Conservation (phyloP, 1,140 invertebrate species). For the Drosophila funebris region DNA sequence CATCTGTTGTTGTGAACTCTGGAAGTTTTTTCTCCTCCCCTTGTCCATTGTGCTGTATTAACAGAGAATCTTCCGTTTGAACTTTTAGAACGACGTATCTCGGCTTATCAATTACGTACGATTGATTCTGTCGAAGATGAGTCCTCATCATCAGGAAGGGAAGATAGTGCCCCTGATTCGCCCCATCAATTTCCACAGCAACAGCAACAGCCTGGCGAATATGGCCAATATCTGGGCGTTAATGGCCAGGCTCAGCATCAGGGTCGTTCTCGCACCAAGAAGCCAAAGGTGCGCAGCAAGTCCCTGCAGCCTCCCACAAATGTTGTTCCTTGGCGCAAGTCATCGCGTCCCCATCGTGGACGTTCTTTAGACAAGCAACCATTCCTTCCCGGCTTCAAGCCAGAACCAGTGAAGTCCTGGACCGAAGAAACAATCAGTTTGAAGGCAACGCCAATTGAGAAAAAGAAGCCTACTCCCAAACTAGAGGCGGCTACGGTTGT, state of each 20-base stretch:
- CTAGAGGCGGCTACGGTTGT: constrained; percentile 78
- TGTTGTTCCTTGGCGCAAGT: constrained; percentile 79
- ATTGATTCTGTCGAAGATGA: constrained; percentile 83
- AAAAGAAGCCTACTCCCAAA: constrained; percentile 80
- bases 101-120: constrained; percentile 80
- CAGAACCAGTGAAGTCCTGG: constrained; percentile 84
- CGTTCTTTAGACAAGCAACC: constrained; percentile 77
- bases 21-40: neutral
- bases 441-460: constrained; percentile 84
- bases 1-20: constrained; percentile 20
- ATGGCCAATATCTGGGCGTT: constrained; percentile 70
- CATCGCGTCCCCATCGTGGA: constrained; percentile 73
- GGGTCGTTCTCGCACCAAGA: constrained; percentile 71
- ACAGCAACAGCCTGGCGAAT: constrained; percentile 56
- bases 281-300: constrained; percentile 72
- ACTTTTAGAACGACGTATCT: constrained; percentile 80
- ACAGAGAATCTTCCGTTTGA: constrained; percentile 21
- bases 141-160: constrained; percentile 78
- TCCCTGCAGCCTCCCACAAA: constrained; percentile 75
- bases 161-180: constrained; percentile 78
- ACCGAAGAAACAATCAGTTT: constrained; percentile 86
- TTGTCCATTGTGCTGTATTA: constrained; percentile 3
- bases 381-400: constrained; percentile 73
- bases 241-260: constrained; percentile 73
- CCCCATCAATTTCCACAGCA: constrained; percentile 52